Conservation (phyloP, 2,113 vertebrate species). For the Ibidorhyncha struthersii region DNA sequence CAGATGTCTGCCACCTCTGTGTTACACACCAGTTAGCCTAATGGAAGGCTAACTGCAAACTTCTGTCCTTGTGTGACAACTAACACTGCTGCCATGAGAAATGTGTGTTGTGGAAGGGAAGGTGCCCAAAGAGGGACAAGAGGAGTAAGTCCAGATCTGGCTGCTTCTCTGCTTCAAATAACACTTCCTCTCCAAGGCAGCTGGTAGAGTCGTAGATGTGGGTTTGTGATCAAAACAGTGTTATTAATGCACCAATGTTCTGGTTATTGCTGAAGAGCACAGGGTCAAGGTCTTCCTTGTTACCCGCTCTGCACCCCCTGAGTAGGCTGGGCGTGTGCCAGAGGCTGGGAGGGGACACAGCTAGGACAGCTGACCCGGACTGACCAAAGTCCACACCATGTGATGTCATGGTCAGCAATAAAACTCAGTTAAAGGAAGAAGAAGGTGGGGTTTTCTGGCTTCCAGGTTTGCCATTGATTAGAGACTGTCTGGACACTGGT, state of each 20-base stretch:
- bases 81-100: not conserved
- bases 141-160: not conserved
- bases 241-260: not conserved
- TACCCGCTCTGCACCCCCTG: not conserved
- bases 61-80: not conserved
- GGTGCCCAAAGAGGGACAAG: not conserved
- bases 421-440: not conserved
- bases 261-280: not conserved
- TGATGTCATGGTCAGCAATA: not conserved
- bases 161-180: not conserved
- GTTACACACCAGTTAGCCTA: not conserved
- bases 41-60: not conserved
- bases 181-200: rapidly evolving
- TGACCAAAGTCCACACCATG: not conserved
- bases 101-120: not conserved
- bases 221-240: not conserved
- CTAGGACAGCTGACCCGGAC: not conserved
- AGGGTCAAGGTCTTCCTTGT: not conserved
- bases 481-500: not conserved
- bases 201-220: not conserved
- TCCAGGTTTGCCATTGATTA: not conserved
- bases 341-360: not conserved
- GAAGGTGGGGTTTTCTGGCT: not conserved
- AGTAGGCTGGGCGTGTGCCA: not conserved
- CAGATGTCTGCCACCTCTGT: not conserved